Conservation (phyloP, 2,888 invertebrate genomes). For the Volucella zonaria region DNA sequence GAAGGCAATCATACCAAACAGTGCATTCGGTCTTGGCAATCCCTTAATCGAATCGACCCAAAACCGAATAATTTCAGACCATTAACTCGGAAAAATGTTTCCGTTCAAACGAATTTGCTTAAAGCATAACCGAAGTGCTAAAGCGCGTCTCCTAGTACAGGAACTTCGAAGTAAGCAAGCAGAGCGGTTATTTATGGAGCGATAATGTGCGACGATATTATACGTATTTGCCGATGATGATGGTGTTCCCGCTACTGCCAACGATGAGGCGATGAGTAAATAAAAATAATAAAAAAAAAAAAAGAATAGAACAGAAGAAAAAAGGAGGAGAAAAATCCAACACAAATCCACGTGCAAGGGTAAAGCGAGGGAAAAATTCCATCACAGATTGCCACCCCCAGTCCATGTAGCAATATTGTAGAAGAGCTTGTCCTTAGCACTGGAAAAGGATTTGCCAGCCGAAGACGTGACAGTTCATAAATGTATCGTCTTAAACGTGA, state of each 20-base stretch:
- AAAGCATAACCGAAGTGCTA: conserved; percentile 48
- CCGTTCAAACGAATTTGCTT: conserved; percentile 54
- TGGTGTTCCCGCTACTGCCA: conserved; percentile 53
- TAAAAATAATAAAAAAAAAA: conserved; percentile 59
- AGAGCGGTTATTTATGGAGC: conserved; percentile 70
- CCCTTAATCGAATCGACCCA: conserved; percentile 23
- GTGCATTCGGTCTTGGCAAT: background rate
- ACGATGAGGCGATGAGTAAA: conserved; percentile 60
- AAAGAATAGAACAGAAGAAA: background rate
- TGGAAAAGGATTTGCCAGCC: conserved; percentile 70
- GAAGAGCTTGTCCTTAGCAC: conserved; percentile 68
- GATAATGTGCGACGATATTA: conserved; percentile 73
- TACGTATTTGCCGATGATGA: conserved; percentile 64
- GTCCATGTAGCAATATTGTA: conserved; percentile 55
- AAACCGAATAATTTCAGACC: conserved; percentile 45
- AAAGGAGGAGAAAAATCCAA: conserved; percentile 21
- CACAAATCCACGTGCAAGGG: conserved; percentile 67
- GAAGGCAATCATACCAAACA: background rate
- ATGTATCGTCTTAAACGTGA: conserved; percentile 74
- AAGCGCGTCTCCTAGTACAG: conserved; percentile 28
- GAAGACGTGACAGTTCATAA: conserved; percentile 73
- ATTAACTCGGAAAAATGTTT: conserved; percentile 55
- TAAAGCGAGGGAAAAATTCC: conserved; percentile 53
- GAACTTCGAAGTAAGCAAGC: conserved; percentile 50
- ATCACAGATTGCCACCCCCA: conserved; percentile 62